Percentiles rank a stretch among this genome's conserved stretches.
These are phyloP conservation scores for Aselliscus stoliczkanus DNA, from an alignment of 2,797 vertebrate species.

Conservation along the genomic window DNA sequence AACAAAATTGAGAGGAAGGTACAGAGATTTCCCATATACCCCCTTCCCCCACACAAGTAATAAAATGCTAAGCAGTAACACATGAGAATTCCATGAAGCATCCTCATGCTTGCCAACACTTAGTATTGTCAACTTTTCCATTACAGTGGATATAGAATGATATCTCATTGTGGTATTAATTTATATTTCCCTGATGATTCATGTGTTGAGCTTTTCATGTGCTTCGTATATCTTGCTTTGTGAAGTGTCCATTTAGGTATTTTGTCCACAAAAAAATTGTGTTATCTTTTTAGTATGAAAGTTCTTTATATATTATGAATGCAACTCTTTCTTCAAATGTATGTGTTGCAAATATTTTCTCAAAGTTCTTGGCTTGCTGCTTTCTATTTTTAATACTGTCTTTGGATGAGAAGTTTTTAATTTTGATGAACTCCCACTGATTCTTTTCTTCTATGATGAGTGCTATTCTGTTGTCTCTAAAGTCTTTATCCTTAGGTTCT, in stretches of 20 bases:
- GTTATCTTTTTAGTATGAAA: neutral
- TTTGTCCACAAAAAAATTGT: neutral
- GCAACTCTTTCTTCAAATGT: neutral
- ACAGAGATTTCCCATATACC: neutral
- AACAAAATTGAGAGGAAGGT: neutral
- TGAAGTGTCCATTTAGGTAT: neutral
- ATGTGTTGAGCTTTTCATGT: neutral
- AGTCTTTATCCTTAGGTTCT: neutral
- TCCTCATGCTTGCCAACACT: neutral
- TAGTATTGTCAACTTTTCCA: neutral
- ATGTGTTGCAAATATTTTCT: neutral
- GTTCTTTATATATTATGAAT: neutral
- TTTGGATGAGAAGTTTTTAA: neutral
- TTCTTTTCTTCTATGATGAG: neutral
- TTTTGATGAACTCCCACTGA: neutral
- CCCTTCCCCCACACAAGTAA: neutral
- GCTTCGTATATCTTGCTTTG: neutral
- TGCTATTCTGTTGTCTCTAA: neutral
- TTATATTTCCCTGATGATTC: neutral
- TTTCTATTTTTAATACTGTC: neutral
- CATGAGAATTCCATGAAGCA: neutral
- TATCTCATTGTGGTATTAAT: neutral
- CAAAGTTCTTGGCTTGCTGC: neutral
- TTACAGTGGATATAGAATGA: neutral
- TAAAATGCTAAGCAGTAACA: neutral